A percentile compares a stretch with the other conserved stretches of the same genome.
Evolutionary conservation across 2,888 invertebrate species (phyloP).

Genomic region (Synanthedon andrenaeformis): DNA sequence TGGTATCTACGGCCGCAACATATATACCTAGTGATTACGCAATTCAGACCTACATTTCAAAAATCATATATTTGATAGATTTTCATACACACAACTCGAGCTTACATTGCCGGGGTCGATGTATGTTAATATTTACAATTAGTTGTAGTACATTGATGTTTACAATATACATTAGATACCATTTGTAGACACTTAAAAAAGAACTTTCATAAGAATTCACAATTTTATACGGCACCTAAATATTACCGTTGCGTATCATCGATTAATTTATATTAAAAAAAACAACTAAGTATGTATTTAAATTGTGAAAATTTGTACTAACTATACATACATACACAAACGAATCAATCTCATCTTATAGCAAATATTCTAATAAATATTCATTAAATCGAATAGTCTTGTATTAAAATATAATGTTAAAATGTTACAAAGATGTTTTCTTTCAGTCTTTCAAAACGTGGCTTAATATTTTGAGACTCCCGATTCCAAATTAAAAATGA

Average conservation of each 20-base stretch:
- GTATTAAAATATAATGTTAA: conserved; percentile 2
- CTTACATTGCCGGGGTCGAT: too few relatives aligned
- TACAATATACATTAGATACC: too few relatives aligned
- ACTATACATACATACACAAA: background rate
- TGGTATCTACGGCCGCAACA: too few relatives aligned
- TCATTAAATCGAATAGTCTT: background rate
- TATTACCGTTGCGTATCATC: conserved; percentile 7
- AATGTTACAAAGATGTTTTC: conserved; percentile 21
- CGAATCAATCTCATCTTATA: background rate
- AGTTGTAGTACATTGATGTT: too few relatives aligned
- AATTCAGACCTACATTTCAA: too few relatives aligned
- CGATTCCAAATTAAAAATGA: too few relatives aligned
- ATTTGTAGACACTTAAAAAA: too few relatives aligned
- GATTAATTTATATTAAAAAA: too few relatives aligned
- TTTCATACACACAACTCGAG: too few relatives aligned
- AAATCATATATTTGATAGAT: too few relatives aligned
- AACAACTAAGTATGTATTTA: background rate
- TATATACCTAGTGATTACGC: too few relatives aligned
- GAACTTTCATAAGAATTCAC: conserved; percentile 35
- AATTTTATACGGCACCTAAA: conserved; percentile 49
- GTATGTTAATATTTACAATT: too few relatives aligned
- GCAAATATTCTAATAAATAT: background rate
- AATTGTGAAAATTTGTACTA: background rate
- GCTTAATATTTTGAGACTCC: conserved; percentile 14
- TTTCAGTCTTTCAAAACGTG: conserved; percentile 27